Base-by-base conservation (phyloP, 1,140 invertebrate genomes). In the Anastrepha obliqua region DNA sequence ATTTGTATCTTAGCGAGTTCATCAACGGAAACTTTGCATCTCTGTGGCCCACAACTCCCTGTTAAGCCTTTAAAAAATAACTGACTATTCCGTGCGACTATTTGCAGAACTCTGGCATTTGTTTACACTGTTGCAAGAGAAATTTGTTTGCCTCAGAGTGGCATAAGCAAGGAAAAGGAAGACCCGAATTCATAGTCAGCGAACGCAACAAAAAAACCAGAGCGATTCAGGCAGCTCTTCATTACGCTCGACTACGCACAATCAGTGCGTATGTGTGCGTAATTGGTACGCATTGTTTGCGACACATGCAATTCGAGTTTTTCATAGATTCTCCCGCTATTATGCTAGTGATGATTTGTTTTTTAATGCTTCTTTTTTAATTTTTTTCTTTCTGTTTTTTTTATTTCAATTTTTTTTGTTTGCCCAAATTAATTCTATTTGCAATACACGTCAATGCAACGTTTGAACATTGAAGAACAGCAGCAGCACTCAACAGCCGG, bases 191-290 rank as follows among this genome's bases (percentile, higher is more conserved):
- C 2, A 42, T n/a, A 55, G 13, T 20, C 17, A 51, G 47, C 42
- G 20, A 55, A 1, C 29, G 29, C 44, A 81, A n/a, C 42, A 74
- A 55, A 81, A 17, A n/a, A 44, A 20, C n/a, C 74, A 81, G n/a
- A 8, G 44, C 44, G 8, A 11, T 51, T 29, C 29, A 13, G 44
- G 44, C 44, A 51, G 2, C n/a, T n/a, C 44, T 6, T 81, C 20
- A 58, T 81, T 81, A 81, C 74, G 8, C 74, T 81, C 74, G 17
- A 81, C n/a, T 81, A 55, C 74, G 74, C 74, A 81, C 74, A 81
- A 81, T 55, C 74, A 81, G 74, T 55, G 74, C 74, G 74, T 81
- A 81, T 81, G 74, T 55, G 44, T 17, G 55, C 2, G 74, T n/a
- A 55, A 81, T 81, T 81, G 20, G 3, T 0, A 1, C 1, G 51